Evolutionary conservation across 2,797 vertebrate species (phyloP).

Genomic region (Phalanger gymnotis): DNA sequence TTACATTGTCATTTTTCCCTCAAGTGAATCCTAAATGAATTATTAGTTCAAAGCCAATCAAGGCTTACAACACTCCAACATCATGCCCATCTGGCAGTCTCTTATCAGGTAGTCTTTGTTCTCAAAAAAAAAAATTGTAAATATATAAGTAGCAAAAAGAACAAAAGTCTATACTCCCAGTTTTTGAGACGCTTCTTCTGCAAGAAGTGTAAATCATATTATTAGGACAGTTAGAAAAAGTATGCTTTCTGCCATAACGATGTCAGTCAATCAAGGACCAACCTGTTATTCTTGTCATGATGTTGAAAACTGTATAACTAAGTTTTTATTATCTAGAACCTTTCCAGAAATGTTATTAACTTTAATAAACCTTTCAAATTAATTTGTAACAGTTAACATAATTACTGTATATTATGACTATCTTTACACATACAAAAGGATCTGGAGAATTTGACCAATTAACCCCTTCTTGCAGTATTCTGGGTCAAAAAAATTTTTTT

Average conservation of each 20-base stretch:
- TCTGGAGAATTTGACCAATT: background rate
- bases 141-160: background rate
- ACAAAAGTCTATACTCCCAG: background rate
- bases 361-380: constrained; percentile 38
- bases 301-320: background rate
- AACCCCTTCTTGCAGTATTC: constrained; percentile 8
- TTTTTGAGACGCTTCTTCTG: constrained; percentile 10
- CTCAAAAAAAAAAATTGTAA: background rate
- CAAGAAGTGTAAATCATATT: background rate
- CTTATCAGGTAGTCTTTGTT: background rate
- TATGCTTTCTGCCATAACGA: background rate
- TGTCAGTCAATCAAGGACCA: background rate
- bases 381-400: constrained; percentile 1
- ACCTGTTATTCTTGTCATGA: background rate
- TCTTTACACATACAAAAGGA: background rate
- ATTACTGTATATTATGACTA: background rate
- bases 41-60: background rate
- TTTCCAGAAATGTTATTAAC: constrained; percentile 39
- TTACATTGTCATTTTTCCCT: background rate
- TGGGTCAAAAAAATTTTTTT: constrained; percentile 4
- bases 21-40: constrained; percentile 28
- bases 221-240: constrained; percentile 1
- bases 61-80: background rate
- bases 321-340: constrained; percentile 1
- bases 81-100: background rate